Conservation (phyloP, 2,797 vertebrate genomes). For the Brachyrhaphis roseni region DNA sequence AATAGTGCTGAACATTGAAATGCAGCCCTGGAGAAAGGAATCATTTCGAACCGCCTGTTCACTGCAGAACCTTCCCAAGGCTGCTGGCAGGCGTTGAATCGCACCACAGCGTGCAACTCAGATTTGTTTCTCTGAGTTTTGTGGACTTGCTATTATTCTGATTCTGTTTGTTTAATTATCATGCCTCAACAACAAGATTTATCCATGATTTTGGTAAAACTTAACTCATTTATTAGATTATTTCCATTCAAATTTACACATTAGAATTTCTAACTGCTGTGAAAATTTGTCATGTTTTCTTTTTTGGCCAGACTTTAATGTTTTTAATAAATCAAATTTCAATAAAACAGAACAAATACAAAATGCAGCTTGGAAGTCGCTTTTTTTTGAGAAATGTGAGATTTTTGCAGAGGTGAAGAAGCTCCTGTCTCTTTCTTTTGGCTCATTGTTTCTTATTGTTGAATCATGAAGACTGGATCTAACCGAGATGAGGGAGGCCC, state of each 20-base stretch:
- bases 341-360: neutral
- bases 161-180: neutral
- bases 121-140: slow-evolving; percentile 34
- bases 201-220: neutral
- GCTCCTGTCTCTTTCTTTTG: neutral
- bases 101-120: slow-evolving; percentile 30
- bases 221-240: neutral
- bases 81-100: slow-evolving; percentile 22
- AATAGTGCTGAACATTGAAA: slow-evolving; percentile 44
- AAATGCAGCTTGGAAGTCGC: neutral
- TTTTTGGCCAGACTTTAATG: neutral
- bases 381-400: neutral
- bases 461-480: neutral
- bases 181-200: neutral
- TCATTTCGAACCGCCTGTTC: slow-evolving; percentile 37
- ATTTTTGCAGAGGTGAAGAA: neutral
- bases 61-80: slow-evolving; percentile 23
- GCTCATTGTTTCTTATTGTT: neutral
- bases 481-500: neutral
- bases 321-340: neutral
- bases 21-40: slow-evolving; percentile 56
- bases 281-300: neutral
- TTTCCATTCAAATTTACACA: neutral
- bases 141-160: neutral
- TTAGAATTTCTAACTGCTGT: neutral